A percentile compares a stretch with the other conserved stretches of the same genome.
These are phyloP conservation scores for Podabrus alpinus DNA, from an alignment of 2,888 invertebrate genomes.

Conservation along the genomic window DNA sequence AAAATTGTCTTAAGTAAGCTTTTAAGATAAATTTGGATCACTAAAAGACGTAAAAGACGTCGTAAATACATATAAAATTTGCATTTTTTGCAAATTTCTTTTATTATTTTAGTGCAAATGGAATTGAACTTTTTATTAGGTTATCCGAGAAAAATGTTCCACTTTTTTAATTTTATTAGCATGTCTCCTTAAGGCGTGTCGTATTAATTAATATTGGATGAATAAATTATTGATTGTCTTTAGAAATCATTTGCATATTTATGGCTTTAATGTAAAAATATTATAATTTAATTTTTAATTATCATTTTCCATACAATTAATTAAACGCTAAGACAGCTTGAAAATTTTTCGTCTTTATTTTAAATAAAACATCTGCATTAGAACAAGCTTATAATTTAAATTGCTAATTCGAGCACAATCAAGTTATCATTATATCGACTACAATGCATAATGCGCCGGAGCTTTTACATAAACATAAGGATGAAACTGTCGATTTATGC, in stretches of 20 bases:
- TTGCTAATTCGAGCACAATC: slow-evolving; percentile 32
- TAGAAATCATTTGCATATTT: background rate
- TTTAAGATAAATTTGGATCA: background rate
- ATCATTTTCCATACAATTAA: slow-evolving; percentile 2
- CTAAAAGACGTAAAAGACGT: background rate
- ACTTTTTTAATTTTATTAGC: background rate
- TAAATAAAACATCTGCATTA: slow-evolving; percentile 6
- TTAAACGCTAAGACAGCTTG: background rate
- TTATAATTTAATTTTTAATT: background rate
- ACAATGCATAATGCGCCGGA: slow-evolving; percentile 27
- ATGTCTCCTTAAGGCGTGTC: background rate
- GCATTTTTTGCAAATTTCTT: background rate
- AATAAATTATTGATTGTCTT: background rate
- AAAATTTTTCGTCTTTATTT: background rate
- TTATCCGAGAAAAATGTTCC: background rate
- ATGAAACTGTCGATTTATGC: slow-evolving; percentile 6
- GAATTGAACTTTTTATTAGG: background rate
- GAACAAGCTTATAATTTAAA: slow-evolving; percentile 18
- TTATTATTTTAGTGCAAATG: background rate
- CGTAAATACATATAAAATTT: background rate
- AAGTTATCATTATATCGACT: slow-evolving; percentile 35
- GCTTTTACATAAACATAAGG: slow-evolving; percentile 35
- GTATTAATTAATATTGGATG: background rate
- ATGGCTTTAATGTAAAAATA: background rate
- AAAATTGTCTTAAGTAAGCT: background rate